Evolutionary conservation across 1,140 invertebrate species (phyloP).

Genomic region (Bombus vancouverensis): DNA sequence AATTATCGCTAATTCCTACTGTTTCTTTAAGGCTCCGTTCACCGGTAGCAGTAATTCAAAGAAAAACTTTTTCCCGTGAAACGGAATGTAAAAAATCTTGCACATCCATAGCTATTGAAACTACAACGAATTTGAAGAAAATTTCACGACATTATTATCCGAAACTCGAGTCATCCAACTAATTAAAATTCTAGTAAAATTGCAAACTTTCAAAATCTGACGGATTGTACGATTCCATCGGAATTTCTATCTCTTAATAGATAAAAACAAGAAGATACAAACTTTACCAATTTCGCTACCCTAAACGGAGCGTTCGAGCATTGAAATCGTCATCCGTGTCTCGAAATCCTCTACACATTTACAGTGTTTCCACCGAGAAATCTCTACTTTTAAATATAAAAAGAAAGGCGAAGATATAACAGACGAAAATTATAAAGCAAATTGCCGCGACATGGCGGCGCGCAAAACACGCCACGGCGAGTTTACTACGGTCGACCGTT

Average conservation of each 20-base stretch:
- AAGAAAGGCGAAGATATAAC: neutral
- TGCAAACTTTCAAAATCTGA: neutral
- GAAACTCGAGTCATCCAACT: too few species aligned
- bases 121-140: too few species aligned
- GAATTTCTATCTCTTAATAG: too few species aligned
- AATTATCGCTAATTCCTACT: neutral
- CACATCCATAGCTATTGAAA: too few species aligned
- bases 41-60: neutral
- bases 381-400: neutral
- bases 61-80: too few species aligned
- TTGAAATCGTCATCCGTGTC: too few species aligned
- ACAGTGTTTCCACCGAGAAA: neutral
- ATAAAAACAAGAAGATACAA: too few species aligned
- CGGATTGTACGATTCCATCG: too few species aligned
- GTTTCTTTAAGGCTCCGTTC: neutral
- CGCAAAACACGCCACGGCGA: slow-evolving; percentile 45
- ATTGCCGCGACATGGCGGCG: slow-evolving; percentile 2
- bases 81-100: neutral
- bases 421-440: neutral
- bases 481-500: slow-evolving; percentile 72
- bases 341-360: too few species aligned
- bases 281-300: too few species aligned
- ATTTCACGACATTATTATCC: too few species aligned
- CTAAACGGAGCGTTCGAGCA: too few species aligned
- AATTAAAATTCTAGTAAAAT: neutral